phyloP scores from a whole-genome alignment of 2,888 invertebrate species.

The Drosophila mettleri region DNA sequence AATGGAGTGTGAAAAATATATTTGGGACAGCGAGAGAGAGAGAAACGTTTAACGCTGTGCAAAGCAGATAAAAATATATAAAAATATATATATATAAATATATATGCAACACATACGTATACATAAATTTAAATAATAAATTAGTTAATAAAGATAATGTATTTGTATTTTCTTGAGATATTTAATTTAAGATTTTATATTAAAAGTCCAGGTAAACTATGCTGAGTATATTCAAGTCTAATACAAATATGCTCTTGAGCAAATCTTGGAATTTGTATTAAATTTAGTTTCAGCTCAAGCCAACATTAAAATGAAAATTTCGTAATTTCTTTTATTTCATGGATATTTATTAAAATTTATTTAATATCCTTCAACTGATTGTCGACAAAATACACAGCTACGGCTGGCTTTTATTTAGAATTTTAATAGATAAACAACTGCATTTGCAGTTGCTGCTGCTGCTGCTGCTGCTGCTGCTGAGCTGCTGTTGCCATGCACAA shows the following conservation, averaged over 20 bases:
- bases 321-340: neutral
- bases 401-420: slow-evolving; percentile 13
- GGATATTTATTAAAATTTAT: slow-evolving; percentile 16
- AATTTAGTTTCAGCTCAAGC: slow-evolving; percentile 2
- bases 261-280: slow-evolving; percentile 5
- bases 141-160: neutral
- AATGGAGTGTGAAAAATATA: slow-evolving; percentile 15
- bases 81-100: neutral
- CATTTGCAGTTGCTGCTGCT: slow-evolving; percentile 12
- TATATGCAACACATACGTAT: too few species aligned
- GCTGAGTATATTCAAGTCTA: too few species aligned
- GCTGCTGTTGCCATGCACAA: slow-evolving; percentile 20
- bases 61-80: neutral
- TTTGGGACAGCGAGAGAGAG: slow-evolving; percentile 1
- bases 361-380: slow-evolving; percentile 20
- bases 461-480: slow-evolving; percentile 19
- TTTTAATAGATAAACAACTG: slow-evolving; percentile 26
- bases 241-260: neutral
- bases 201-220: neutral
- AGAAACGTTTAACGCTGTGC: neutral
- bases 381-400: slow-evolving; percentile 6
- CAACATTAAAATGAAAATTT: neutral
- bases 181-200: neutral
- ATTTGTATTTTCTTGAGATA: neutral
- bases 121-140: too few species aligned